Conservation (phyloP, 1,140 invertebrate genomes). For the Ctenoplectra terminalis region DNA sequence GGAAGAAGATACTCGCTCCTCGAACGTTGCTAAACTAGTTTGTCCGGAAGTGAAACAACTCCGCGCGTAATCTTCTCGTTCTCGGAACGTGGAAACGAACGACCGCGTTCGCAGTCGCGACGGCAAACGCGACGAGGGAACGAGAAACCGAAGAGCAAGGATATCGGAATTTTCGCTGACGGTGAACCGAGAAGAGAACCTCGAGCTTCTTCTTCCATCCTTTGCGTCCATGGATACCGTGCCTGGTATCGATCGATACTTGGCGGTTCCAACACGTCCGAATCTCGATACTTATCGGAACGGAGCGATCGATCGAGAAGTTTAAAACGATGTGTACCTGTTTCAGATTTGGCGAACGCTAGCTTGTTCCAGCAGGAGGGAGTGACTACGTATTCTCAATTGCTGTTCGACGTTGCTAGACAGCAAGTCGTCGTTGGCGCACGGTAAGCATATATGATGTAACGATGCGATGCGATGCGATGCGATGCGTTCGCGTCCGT, state of each 20-base stretch:
- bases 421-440: slow-evolving; percentile 92
- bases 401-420: slow-evolving; percentile 92
- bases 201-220: background rate
- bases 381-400: slow-evolving; percentile 89
- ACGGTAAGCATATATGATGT: slow-evolving; percentile 83
- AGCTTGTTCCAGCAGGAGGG: slow-evolving; percentile 83
- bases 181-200: slow-evolving; percentile 4
- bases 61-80: background rate
- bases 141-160: background rate
- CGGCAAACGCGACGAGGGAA: background rate
- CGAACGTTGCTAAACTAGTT: slow-evolving; percentile 35
- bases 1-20: background rate
- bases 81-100: slow-evolving; percentile 33
- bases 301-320: background rate
- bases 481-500: background rate
- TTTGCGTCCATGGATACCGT: too few species aligned
- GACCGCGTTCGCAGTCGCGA: slow-evolving; percentile 7
- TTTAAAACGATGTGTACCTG: slow-evolving; percentile 24
- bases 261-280: too few species aligned
- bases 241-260: too few species aligned
- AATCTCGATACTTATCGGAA: background rate
- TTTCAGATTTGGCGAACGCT: slow-evolving; percentile 75
- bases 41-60: slow-evolving; percentile 45
- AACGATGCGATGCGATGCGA: too few species aligned
- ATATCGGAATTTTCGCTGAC: background rate